Conservation (phyloP, 2,797 vertebrate genomes). For the Megalops cyprinoides region DNA sequence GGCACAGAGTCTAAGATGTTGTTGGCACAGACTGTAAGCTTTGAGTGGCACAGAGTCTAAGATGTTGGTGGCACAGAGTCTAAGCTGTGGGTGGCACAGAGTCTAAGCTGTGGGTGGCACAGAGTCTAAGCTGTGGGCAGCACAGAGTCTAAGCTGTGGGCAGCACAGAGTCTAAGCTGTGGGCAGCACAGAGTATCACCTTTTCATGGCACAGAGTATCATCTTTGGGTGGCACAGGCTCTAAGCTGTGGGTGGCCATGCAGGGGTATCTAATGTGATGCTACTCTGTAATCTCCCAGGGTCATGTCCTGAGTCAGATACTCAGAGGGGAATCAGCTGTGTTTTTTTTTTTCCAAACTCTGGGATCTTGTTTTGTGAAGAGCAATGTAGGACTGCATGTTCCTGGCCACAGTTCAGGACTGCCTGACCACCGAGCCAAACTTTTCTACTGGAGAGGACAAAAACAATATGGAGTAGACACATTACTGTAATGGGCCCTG, state of each 20-base stretch:
- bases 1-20: too few relatives aligned
- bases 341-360: constrained; percentile 13
- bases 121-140: too few relatives aligned
- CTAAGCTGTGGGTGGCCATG: neutral
- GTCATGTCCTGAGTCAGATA: constrained; percentile 18
- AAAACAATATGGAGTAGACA: constrained; percentile 10
- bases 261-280: neutral
- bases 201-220: too few relatives aligned
- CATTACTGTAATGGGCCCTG: constrained; percentile 10
- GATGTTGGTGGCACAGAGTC: too few relatives aligned
- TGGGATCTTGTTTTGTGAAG: neutral
- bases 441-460: constrained; percentile 27
- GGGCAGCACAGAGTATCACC: too few relatives aligned
- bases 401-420: constrained; percentile 30
- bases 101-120: too few relatives aligned
- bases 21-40: too few relatives aligned
- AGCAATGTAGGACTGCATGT: constrained; percentile 34
- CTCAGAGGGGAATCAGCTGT: constrained; percentile 10
- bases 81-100: too few relatives aligned
- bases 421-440: constrained; percentile 18
- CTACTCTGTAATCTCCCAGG: neutral
- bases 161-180: too few relatives aligned
- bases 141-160: too few relatives aligned
- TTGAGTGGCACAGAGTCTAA: too few relatives aligned
- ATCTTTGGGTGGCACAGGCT: too few relatives aligned